Evolutionary conservation across 1,140 invertebrate species (phyloP), one percentile per base, ranked within the genome.

Genomic region (Alviniconcha marisindica): DNA sequence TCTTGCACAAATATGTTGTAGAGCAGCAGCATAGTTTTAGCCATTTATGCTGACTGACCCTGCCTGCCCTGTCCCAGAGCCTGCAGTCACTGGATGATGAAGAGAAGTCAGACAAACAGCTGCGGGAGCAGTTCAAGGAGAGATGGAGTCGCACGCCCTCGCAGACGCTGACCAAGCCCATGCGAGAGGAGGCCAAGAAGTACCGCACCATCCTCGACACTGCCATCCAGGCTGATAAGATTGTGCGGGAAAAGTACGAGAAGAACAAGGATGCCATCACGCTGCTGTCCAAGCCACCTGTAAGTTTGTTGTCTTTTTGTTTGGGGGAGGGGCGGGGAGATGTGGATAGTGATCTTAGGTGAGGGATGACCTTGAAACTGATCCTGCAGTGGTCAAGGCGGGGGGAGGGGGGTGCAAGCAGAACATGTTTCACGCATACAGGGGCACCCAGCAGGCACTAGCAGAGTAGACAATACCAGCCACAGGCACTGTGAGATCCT

Each of bases 71-170:
- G 66, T 82, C 69, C 21, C 81, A 87, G 86, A 84, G 77, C 76
- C 96, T 98, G 84, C 95, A 96, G 86, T 95, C 98, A 95, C 93
- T 99, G 71, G 95, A 96, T 89, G 98, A 99, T 92, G 99, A 99
- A 94, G 96, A 96, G 86, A 95, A 96, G 83, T 97, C 97, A 0
- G 99, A 99, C 92, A 95, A 96, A 88, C 96, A 97, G 89, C 94
- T 99, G 73, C 94, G 96, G 86, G 93, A 94, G 73, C 98, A 99
- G 94, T 99, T 99, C 91, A 97, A 97, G 90, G 94, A 94, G 42
- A 90, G 95, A 85, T 99, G 99, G 99, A 96, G 95, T 0, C 95
- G 99, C 89, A 97, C 97, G 44, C 94, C 96, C 0, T 99, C 98
- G 2, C 95, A 95, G 28, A 96, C 96, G 92, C 94, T 99, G 42